phyloP scores from a whole-genome alignment of 1,140 invertebrate species.

The Lordiphosa mommai region DNA sequence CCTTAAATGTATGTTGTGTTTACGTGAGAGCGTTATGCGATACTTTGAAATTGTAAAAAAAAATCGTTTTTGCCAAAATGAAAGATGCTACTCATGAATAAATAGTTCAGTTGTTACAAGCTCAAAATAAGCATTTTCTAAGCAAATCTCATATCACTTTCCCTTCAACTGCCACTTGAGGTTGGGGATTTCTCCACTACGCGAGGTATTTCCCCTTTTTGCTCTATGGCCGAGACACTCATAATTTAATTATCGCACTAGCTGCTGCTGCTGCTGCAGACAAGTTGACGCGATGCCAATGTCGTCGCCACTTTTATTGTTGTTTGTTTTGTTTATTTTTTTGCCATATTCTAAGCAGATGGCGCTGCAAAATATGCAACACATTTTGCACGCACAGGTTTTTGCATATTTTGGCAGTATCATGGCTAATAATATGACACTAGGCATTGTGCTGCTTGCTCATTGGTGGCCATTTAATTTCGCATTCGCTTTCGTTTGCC shows the following conservation, averaged over 20 bases:
- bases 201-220: neutral
- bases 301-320: conserved; percentile 25
- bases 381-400: conserved; percentile 46
- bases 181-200: neutral
- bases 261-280: conserved; percentile 20
- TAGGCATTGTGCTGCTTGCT: neutral
- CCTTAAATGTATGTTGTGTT: too few species aligned
- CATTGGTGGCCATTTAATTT: conserved; percentile 51
- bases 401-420: conserved; percentile 23
- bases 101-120: too few species aligned
- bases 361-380: conserved; percentile 60
- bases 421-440: conserved; percentile 26
- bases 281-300: conserved; percentile 38
- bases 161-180: neutral
- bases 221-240: conserved; percentile 5
- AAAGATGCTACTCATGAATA: too few species aligned
- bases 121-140: too few species aligned
- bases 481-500: conserved; percentile 48
- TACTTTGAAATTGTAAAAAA: too few species aligned
- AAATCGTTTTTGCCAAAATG: too few species aligned
- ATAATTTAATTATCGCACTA: conserved; percentile 46
- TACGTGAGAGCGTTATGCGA: too few species aligned
- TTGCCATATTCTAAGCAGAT: conserved; percentile 22
- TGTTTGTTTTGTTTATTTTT: conserved; percentile 12
- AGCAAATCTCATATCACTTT: too few species aligned